phyloP scores from a whole-genome alignment of 2,888 invertebrate species.

The Hyalella azteca region DNA sequence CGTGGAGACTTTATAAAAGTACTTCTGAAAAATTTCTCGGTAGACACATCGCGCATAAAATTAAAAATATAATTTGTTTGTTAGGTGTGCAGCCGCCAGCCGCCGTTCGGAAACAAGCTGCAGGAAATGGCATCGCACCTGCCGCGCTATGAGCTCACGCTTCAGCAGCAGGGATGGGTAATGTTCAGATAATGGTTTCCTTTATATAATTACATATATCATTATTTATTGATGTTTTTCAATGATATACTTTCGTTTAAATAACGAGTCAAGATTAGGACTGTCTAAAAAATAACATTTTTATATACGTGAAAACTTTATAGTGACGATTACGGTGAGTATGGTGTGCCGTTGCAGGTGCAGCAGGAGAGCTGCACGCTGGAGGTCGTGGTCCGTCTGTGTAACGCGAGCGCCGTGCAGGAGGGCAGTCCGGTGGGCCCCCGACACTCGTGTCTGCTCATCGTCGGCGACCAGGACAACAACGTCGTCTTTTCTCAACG shows the following conservation, averaged over 20 bases:
- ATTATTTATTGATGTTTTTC: too few relatives aligned
- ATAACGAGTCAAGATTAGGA: too few relatives aligned
- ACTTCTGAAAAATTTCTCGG: too few relatives aligned
- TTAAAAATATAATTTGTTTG: too few relatives aligned
- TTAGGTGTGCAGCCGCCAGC: constrained; percentile 75
- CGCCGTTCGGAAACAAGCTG: constrained; percentile 75
- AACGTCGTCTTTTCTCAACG: constrained; percentile 65
- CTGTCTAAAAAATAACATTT: too few relatives aligned
- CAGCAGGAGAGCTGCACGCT: constrained; percentile 39
- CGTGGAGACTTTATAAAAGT: too few relatives aligned
- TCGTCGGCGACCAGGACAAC: constrained; percentile 73
- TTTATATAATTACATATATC: too few relatives aligned
- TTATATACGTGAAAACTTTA: too few relatives aligned
- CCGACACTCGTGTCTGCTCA: constrained; percentile 68
- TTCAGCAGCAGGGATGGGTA: constrained; percentile 62
- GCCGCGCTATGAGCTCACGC: constrained; percentile 69
- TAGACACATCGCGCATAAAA: too few relatives aligned
- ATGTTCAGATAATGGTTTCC: too few relatives aligned
- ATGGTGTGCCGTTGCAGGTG: not conserved
- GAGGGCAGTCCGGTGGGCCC: constrained; percentile 62
- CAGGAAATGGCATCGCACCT: constrained; percentile 70
- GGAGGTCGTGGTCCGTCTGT: constrained; percentile 43
- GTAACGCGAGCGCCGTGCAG: constrained; percentile 37
- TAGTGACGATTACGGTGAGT: too few relatives aligned
- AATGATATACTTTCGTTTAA: too few relatives aligned